Conservation (phyloP, 2,888 invertebrate genomes). For the Morpho achilles region DNA sequence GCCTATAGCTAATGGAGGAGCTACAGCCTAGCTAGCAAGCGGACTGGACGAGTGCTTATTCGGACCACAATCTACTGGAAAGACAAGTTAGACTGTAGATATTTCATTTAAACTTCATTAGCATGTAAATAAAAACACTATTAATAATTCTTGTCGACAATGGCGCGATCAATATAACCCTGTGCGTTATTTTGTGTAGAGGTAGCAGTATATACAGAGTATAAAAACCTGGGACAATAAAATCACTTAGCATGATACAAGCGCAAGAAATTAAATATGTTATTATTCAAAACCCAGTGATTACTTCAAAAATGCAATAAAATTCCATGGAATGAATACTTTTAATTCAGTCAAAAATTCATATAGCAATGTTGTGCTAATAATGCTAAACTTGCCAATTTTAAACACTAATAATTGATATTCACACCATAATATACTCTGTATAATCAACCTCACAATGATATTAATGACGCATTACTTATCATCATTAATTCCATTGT, state of each 20-base stretch:
- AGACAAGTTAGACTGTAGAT: too few relatives aligned
- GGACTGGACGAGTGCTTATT: too few relatives aligned
- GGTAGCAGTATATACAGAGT: conserved; percentile 28
- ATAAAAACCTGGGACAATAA: conserved; percentile 21
- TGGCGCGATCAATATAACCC: conserved; percentile 10
- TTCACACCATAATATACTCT: conserved; percentile 36
- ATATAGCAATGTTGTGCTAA: conserved; percentile 25
- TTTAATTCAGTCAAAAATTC: conserved; percentile 40
- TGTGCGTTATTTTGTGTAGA: conserved; percentile 26
- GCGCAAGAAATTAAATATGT: conserved; percentile 10
- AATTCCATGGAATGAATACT: conserved; percentile 41
- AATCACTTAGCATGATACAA: conserved; percentile 9
- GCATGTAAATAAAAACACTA: neutral
- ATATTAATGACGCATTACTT: conserved; percentile 14
- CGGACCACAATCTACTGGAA: too few relatives aligned
- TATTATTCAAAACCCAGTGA: conserved; percentile 5
- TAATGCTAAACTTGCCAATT: conserved; percentile 23
- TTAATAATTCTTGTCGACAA: neutral
- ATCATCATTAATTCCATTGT: conserved; percentile 18
- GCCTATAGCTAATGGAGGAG: too few relatives aligned
- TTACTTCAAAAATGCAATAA: conserved; percentile 25
- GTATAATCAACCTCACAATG: conserved; percentile 35
- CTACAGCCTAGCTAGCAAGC: too few relatives aligned
- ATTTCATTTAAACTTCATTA: too few relatives aligned
- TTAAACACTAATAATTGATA: conserved; percentile 27